Evolutionary conservation across 35 echinoderm and acorn worm genomes (phyloP).

Genomic region (Ophiothrix spiculata): DNA sequence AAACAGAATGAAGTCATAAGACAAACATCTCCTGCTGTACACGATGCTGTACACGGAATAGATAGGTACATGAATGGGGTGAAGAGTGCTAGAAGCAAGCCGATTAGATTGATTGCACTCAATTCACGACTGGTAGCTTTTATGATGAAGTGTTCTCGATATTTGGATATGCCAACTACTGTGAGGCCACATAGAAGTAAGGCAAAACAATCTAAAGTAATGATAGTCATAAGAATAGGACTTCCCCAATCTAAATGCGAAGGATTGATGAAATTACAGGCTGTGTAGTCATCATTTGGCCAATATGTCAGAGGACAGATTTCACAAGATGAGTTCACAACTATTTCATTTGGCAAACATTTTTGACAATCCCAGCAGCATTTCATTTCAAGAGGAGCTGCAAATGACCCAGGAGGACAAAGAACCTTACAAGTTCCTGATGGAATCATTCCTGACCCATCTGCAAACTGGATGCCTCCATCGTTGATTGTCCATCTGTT

Average conservation of each 20-base stretch:
- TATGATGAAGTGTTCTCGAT: constrained; percentile 1
- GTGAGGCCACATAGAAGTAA: neutral
- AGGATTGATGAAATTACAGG: neutral
- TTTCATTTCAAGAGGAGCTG: constrained; percentile 3
- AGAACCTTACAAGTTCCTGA: neutral
- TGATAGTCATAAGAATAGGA: neutral
- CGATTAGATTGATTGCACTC: constrained; percentile 28
- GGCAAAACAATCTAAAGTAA: neutral
- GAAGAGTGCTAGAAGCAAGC: neutral
- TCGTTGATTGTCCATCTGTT: neutral
- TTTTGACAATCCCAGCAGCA: constrained; percentile 35
- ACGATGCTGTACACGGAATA: constrained; percentile 2
- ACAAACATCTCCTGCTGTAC: neutral
- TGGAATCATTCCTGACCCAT: neutral
- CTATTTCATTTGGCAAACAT: constrained; percentile 5
- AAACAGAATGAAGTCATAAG: constrained; percentile 2
- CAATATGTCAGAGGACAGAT: neutral
- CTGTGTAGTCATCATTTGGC: constrained; percentile 1
- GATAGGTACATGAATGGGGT: neutral
- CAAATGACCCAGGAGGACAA: neutral
- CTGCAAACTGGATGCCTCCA: neutral
- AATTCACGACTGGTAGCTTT: constrained; percentile 42
- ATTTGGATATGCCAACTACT: neutral
- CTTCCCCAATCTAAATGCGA: neutral
- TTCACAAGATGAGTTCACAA: neutral